Conservation (phyloP, 2,113 vertebrate species). For the Choloepus hoffmanni region DNA sequence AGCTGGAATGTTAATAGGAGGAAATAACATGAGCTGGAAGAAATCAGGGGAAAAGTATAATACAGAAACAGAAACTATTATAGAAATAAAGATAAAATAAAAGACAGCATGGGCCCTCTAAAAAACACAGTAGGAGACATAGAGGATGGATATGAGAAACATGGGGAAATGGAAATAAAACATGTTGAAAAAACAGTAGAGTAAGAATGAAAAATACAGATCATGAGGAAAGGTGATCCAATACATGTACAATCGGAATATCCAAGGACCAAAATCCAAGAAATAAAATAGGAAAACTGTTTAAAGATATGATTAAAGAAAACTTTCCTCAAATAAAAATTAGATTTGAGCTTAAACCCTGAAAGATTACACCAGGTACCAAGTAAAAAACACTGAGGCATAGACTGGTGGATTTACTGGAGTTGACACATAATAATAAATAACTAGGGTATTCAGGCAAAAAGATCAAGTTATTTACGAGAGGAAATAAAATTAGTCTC, state of each 20-base stretch:
- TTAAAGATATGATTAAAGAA: background rate
- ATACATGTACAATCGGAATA: background rate
- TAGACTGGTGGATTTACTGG: background rate
- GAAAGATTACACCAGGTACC: background rate
- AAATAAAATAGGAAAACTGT: background rate
- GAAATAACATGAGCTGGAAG: background rate
- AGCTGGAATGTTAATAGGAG: background rate
- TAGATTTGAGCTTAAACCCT: background rate
- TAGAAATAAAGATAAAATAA: background rate
- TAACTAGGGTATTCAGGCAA: background rate
- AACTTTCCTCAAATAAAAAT: background rate
- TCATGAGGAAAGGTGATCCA: background rate
- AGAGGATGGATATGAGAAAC: background rate
- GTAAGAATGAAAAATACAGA: background rate
- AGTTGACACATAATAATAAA: background rate
- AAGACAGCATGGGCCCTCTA: background rate
- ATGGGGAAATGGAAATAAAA: background rate
- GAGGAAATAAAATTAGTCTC: background rate
- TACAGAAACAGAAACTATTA: background rate
- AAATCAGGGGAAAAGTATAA: background rate
- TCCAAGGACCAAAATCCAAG: background rate
- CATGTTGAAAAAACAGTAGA: background rate
- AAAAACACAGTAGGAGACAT: background rate
- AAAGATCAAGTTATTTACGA: background rate
- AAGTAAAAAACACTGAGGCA: background rate